Evolutionary conservation across 2,113 vertebrate genomes (phyloP).

Genomic region (Helogale parvula): DNA sequence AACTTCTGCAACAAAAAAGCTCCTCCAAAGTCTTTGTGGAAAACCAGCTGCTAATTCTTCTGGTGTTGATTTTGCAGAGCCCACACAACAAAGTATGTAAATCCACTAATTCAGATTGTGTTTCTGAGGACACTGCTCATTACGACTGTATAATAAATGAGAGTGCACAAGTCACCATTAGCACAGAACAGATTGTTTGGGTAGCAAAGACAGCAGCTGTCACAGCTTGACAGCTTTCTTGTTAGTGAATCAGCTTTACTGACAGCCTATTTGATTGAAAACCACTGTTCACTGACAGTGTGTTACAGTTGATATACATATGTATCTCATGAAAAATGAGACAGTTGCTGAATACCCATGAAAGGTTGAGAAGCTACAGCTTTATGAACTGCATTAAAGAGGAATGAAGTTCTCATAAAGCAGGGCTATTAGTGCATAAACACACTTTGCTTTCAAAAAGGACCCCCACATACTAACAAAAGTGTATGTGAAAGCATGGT

Average conservation of each 20-base stretch:
- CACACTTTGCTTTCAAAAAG: constrained; percentile 5
- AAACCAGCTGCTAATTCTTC: constrained; percentile 35
- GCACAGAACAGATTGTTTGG: constrained; percentile 87
- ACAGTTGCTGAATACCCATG: constrained; percentile 51
- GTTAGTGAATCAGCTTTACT: constrained; percentile 86
- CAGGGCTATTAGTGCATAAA: constrained; percentile 10
- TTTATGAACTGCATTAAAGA: constrained; percentile 65
- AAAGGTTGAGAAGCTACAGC: constrained; percentile 59
- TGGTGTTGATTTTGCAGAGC: constrained; percentile 14
- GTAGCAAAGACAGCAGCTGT: constrained; percentile 87
- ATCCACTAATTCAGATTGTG: constrained; percentile 69
- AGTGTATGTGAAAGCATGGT: neutral
- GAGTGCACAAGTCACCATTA: constrained; percentile 85
- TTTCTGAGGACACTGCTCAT: constrained; percentile 82
- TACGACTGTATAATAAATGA: constrained; percentile 83
- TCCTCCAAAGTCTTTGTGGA: neutral
- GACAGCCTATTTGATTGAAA: constrained; percentile 87
- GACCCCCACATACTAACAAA: neutral
- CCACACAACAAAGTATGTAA: constrained; percentile 68
- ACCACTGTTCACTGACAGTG: constrained; percentile 84
- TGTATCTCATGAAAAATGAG: constrained; percentile 77
- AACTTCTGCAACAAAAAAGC: constrained; percentile 25
- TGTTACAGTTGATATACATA: constrained; percentile 82
- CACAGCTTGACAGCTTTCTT: constrained; percentile 87
- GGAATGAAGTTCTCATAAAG: constrained; percentile 49